phyloP scores from a whole-genome alignment of 2,888 invertebrate genomes.

The Nemapogon koenigi region DNA sequence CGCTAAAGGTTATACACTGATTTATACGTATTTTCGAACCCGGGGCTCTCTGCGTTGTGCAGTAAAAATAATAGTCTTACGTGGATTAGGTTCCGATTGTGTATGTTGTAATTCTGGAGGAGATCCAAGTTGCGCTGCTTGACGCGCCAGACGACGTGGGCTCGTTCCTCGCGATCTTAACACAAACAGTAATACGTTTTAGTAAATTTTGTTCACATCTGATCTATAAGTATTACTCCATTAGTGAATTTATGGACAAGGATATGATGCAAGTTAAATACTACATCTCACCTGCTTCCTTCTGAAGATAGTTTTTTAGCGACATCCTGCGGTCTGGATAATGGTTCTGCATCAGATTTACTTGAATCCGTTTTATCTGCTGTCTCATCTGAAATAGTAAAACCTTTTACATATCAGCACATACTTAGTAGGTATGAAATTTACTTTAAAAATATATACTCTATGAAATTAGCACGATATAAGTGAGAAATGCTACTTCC shows the following conservation, averaged over 20 bases:
- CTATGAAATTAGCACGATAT: conserved; percentile 2
- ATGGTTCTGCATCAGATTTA: conserved; percentile 33
- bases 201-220: too few relatives aligned
- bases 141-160: conserved; percentile 44
- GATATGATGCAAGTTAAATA: too few relatives aligned
- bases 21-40: too few relatives aligned
- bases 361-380: conserved; percentile 48
- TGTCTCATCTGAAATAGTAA: conserved; percentile 42
- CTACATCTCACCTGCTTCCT: conserved; percentile 16
- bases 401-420: too few relatives aligned
- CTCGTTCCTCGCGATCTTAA: conserved; percentile 33
- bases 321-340: conserved; percentile 34
- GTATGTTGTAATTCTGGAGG: conserved; percentile 23
- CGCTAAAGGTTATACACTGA: too few relatives aligned
- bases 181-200: too few relatives aligned
- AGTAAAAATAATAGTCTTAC: too few relatives aligned
- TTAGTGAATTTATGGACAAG: too few relatives aligned
- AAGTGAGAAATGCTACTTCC: background rate
- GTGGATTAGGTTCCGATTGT: conserved; percentile 3
- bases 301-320: conserved; percentile 32
- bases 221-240: too few relatives aligned
- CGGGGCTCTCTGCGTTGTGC: too few relatives aligned
- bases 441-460: too few relatives aligned
- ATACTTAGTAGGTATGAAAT: too few relatives aligned
- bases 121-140: conserved; percentile 44